Evolutionary conservation across 2,888 invertebrate species (phyloP).

Genomic region (Scaptomyza reducta): DNA sequence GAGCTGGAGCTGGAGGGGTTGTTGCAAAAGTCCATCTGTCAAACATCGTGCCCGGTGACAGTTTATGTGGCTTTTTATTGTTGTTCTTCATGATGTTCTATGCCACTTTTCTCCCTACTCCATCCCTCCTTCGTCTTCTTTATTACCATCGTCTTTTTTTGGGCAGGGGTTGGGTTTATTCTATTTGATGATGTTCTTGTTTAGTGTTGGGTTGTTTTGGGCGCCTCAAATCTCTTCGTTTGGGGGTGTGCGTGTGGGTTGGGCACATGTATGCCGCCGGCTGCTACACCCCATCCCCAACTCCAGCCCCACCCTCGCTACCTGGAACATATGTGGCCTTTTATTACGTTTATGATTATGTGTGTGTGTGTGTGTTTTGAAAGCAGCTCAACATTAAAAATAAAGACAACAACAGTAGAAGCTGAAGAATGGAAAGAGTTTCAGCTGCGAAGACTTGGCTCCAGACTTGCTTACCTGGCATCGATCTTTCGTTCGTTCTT

Average conservation of each 20-base stretch:
- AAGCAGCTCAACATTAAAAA: slow-evolving; percentile 1
- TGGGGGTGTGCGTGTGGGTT: background rate
- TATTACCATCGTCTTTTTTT: slow-evolving; percentile 2
- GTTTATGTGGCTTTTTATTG: slow-evolving; percentile 65
- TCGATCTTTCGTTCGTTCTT: slow-evolving; percentile 19
- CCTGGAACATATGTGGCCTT: slow-evolving; percentile 71
- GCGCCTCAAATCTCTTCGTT: background rate
- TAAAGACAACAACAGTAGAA: no score
- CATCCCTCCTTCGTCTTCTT: background rate
- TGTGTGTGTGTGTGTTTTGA: no score
- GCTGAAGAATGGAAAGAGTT: background rate
- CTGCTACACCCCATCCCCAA: background rate
- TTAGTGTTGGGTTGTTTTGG: slow-evolving; percentile 4
- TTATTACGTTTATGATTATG: slow-evolving; percentile 70
- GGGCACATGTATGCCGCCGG: slow-evolving; percentile 35
- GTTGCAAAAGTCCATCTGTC: slow-evolving; percentile 64
- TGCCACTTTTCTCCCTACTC: no score
- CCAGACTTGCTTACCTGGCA: slow-evolving; percentile 4
- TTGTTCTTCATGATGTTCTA: slow-evolving; percentile 23
- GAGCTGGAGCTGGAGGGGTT: no score
- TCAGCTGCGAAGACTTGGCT: slow-evolving; percentile 33
- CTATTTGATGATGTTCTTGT: slow-evolving; percentile 36
- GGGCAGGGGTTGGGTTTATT: slow-evolving; percentile 3
- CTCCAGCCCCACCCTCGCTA: background rate
- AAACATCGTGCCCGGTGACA: slow-evolving; percentile 67